phyloP scores from a whole-genome alignment of 2,888 invertebrate genomes.

The Endotricha flammealis region DNA sequence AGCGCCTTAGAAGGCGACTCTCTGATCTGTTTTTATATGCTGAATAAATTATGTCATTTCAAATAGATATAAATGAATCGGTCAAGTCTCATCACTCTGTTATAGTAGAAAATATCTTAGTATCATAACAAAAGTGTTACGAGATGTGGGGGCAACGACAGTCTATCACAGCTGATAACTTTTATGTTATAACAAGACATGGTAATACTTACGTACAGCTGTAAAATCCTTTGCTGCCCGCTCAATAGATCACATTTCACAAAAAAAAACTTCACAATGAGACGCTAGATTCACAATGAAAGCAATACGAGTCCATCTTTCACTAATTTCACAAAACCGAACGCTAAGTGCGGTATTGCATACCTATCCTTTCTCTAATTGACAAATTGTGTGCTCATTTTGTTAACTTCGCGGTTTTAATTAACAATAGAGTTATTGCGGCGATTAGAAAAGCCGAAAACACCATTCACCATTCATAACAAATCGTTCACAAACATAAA shows the following conservation, averaged over 20 bases:
- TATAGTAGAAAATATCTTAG: too few relatives aligned
- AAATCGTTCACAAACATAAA: conserved; percentile 37
- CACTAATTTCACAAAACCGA: conserved; percentile 37
- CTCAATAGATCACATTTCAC: conserved; percentile 62
- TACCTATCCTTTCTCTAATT: not conserved
- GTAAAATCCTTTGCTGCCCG: conserved; percentile 37
- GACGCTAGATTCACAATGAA: conserved; percentile 44
- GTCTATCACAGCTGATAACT: conserved; percentile 2
- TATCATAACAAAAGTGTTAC: too few relatives aligned
- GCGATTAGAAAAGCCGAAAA: conserved; percentile 14
- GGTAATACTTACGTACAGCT: conserved; percentile 44
- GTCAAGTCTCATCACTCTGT: too few relatives aligned
- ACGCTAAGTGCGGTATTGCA: not conserved
- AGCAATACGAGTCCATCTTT: conserved; percentile 57
- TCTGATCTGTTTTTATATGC: too few relatives aligned
- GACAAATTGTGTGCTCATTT: not conserved
- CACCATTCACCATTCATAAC: conserved; percentile 21
- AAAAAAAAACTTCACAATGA: conserved; percentile 40
- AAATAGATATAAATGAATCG: too few relatives aligned
- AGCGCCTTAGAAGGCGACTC: too few relatives aligned
- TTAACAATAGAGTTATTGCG: conserved; percentile 18
- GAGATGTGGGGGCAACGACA: too few relatives aligned
- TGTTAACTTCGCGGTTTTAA: not conserved
- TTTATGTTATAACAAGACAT: conserved; percentile 1
- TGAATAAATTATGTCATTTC: too few relatives aligned